Evolutionary conservation across 2,113 vertebrate genomes (phyloP), one percentile per base, ranked within the genome.

Genomic region (Tinamus guttatus): DNA sequence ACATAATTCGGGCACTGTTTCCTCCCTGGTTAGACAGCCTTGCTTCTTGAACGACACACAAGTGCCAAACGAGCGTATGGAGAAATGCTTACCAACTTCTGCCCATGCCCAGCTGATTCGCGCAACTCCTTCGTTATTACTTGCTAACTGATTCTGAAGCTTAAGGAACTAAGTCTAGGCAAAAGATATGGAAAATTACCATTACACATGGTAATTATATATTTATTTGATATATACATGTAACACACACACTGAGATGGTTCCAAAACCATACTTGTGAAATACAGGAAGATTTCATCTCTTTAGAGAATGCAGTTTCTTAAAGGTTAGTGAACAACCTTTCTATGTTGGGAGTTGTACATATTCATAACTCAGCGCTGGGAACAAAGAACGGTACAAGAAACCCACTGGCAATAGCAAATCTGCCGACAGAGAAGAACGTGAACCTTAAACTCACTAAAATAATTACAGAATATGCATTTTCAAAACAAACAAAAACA

Each of bases 161-260:
- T 10, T 34, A 2, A 21, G 17, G 6, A 71, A 59, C 9, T 16
- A 25, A 47, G 19, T 28, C 34, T 14, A 74, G 80, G 56, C 0
- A 28, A 16, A 51, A 62, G 47, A 74, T 3, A 1, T 8, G 56
- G 38, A 83, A 62, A 78, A 15, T 41, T 41, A 41, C 40, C 40
- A 2, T 27, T 11, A 13, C 5, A 38, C 13, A 2, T 0, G 1
- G 52, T 21, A 7, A 11, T 49, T 82, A 34, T 47, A 22, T 36
- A 56, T 65, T 52, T 9, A 54, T 1, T 9, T 11, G 62, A 0
- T 30, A 56, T 17, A 30, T 18, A 56, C 28, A 56, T 25, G 27
- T 30, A 30, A 30, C 28, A 22, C 52, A 28, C 25, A 27, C 12
- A 30, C 54, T 58, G 45, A 56, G 47, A 6, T 2, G 6, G n/a